Conservation (phyloP, 1,140 invertebrate species). For the Condylostylus longicornis region DNA sequence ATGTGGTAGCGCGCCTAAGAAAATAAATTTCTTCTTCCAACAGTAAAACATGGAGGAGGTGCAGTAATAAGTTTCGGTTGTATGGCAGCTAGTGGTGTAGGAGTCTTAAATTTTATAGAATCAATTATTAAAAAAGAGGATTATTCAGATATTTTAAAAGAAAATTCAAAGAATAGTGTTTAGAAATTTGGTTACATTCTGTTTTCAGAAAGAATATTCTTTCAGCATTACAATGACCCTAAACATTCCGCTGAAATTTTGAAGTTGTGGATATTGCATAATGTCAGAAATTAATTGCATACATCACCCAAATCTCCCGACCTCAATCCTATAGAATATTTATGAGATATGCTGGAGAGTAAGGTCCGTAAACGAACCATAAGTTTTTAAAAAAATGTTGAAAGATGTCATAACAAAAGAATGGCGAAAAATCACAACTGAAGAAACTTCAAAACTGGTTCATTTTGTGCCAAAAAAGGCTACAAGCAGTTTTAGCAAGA, state of each 20-base stretch:
- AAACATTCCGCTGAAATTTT: conserved; percentile 17
- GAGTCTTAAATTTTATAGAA: conserved; percentile 16
- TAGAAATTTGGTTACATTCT: conserved; percentile 9
- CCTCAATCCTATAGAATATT: conserved; percentile 11
- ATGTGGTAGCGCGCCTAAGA: conserved; percentile 9
- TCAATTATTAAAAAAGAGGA: conserved; percentile 7
- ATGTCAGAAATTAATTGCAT: conserved; percentile 11
- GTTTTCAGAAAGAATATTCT: not conserved
- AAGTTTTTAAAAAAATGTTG: conserved; percentile 1
- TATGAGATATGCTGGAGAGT: conserved; percentile 20
- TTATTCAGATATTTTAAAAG: conserved; percentile 12
- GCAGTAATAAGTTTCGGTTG: conserved; percentile 25
- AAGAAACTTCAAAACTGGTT: conserved; percentile 8
- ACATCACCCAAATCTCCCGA: conserved; percentile 26
- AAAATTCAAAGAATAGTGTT: conserved; percentile 12
- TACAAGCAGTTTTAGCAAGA: no score
- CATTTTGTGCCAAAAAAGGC: conserved; percentile 6
- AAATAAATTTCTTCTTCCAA: conserved; percentile 16
- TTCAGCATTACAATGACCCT: conserved; percentile 9
- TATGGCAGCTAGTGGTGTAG: conserved; percentile 16
- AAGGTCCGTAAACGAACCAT: conserved; percentile 4
- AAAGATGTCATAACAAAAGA: conserved; percentile 8
- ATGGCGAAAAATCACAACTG: conserved; percentile 11
- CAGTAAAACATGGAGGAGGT: conserved; percentile 29
- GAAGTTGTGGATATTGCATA: conserved; percentile 14